Percentiles rank a stretch among this genome's conserved stretches.
Conservation (phyloP, 2,888 invertebrate species). For the Acrocyrtus sp. region DNA sequence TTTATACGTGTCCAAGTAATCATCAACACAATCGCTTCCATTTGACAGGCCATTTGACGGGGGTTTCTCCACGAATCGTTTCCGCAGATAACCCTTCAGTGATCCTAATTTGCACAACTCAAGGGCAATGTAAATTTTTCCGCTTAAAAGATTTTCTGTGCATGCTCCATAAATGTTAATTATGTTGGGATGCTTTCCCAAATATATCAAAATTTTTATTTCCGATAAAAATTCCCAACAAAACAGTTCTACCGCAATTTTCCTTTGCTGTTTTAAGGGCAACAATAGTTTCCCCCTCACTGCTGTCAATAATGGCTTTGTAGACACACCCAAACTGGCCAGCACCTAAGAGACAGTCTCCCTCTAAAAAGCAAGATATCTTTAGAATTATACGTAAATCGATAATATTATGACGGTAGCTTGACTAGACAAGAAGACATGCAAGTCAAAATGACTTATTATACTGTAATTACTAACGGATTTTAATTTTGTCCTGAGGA, state of each 20-base stretch:
- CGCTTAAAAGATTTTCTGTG: not conserved
- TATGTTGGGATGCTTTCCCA: slow-evolving; percentile 21
- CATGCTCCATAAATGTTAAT: slow-evolving; percentile 6
- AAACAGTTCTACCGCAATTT: not conserved
- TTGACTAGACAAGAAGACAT: too few species aligned
- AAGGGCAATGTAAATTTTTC: not conserved
- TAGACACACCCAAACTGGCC: slow-evolving; percentile 1
- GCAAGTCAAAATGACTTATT: not conserved
- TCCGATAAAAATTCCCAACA: slow-evolving; percentile 17
- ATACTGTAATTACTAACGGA: not conserved
- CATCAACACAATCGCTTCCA: not conserved
- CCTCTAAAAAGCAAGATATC: too few species aligned
- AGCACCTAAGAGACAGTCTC: not conserved
- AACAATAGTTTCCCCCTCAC: not conserved
- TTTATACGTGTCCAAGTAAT: too few species aligned
- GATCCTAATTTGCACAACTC: not conserved
- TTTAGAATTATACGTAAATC: not conserved
- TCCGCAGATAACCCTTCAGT: not conserved
- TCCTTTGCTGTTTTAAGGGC: slow-evolving; percentile 4
- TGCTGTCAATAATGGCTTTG: not conserved
- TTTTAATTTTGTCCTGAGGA: not conserved
- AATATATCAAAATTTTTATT: slow-evolving; percentile 13
- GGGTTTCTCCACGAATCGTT: not conserved
- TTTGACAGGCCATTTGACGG: too few species aligned
- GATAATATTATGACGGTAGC: not conserved